Evolutionary conservation across 2,888 invertebrate species (phyloP), one percentile per base, ranked within the genome.

Genomic region (Drosophila vallismaia): DNA sequence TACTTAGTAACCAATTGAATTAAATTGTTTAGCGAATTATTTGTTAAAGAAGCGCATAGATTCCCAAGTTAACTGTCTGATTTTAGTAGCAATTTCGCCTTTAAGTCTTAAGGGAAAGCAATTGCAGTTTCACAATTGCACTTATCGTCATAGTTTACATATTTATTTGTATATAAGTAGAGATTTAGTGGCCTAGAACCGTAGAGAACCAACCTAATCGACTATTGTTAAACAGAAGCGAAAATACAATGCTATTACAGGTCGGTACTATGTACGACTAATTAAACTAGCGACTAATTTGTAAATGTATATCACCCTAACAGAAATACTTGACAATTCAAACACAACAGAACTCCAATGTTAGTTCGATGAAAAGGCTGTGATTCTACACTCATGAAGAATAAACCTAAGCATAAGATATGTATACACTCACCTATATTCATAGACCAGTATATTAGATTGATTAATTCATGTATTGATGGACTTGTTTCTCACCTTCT

Each of bases 311-410:
- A 64, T 64, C 60, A 75, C 45, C 56, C 46, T 33, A 73, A 56
- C 28, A 54, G 69, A 69, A 75, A 55, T 78, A 86, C 80, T 78
- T 78, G 80, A 82, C 76, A 85, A 82, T 82, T 84, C 64, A 76
- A 63, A 63, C 60, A 83, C 74, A 81, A 81, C 71, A 71, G 71
- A 74, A 69, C 77, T 51, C 31, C 36, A 74, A 48, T 64, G 86
- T 70, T 79, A 72, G 86, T 87, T 81, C 75, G 67, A 70, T 73
- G 69, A 82, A 84, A 88, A 83, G 86, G 88, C 86, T 86, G 86
- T 86, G 86, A 86, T 88, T 86, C 80, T 86, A 86, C 88, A 86
- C 86, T 86, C 86, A 86, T 87, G 80, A 79, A 79, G 86, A 78
- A 75, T 74, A 77, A 71, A 82, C 56, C 52, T 74, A 71, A 45